Evolutionary conservation across 2,797 vertebrate genomes (phyloP).

Genomic region (Lates japonicus): DNA sequence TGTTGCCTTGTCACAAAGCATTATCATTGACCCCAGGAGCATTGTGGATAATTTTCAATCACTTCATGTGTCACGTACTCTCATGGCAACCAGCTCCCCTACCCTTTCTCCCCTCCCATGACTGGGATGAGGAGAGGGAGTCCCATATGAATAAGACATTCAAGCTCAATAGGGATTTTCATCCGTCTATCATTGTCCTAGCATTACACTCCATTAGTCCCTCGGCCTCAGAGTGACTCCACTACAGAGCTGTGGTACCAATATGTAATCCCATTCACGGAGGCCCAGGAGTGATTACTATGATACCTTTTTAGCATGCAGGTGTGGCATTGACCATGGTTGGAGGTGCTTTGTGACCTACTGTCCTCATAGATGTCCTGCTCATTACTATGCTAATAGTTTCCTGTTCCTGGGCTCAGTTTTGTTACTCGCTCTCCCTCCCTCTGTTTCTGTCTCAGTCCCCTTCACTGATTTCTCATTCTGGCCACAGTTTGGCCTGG

Average conservation of each 20-base stretch:
- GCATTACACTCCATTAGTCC: constrained; percentile 47
- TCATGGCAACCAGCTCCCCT: constrained; percentile 53
- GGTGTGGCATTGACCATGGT: constrained; percentile 48
- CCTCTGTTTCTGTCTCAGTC: constrained; percentile 46
- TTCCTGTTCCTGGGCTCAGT: constrained; percentile 46
- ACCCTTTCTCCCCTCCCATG: constrained; percentile 1
- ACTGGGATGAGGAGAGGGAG: constrained; percentile 31
- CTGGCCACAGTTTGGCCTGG: constrained; percentile 46
- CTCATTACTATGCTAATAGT: constrained; percentile 76
- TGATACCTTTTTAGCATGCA: constrained; percentile 62
- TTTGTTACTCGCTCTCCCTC: constrained; percentile 43
- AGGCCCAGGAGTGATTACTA: constrained; percentile 47
- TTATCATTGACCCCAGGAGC: constrained; percentile 62
- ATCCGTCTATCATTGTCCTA: constrained; percentile 49
- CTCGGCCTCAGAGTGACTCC: constrained; percentile 49
- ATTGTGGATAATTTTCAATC: constrained; percentile 67
- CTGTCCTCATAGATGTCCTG: constrained; percentile 68
- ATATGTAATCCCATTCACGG: constrained; percentile 54
- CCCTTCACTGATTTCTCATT: constrained; percentile 53
- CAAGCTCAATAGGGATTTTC: constrained; percentile 52
- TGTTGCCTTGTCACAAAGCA: constrained; percentile 71
- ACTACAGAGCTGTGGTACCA: constrained; percentile 39
- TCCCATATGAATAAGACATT: constrained; percentile 59
- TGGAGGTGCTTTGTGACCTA: constrained; percentile 69
- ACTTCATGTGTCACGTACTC: constrained; percentile 66